Conservation (phyloP, 37 sponge, comb jelly and placozoan species). For the Cliona cf. orientalis region DNA sequence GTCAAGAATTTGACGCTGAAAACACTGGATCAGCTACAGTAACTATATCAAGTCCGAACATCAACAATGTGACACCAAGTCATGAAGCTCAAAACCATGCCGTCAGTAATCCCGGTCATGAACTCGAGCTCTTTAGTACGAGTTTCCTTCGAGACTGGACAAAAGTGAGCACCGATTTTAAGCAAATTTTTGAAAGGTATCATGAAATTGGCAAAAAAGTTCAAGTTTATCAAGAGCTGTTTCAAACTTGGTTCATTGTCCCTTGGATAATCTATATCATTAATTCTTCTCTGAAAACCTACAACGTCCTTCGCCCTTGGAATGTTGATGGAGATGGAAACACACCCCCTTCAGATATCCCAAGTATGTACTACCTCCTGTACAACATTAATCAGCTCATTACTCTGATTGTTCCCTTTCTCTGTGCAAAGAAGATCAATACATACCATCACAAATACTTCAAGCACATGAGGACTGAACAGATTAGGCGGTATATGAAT, state of each 20-base stretch:
- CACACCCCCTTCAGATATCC: neutral
- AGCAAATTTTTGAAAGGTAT: neutral
- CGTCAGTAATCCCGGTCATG: too few relatives aligned
- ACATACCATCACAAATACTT: conserved; percentile 10
- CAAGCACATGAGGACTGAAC: neutral
- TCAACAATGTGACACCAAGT: too few relatives aligned
- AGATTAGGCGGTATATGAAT: neutral
- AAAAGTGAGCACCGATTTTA: neutral
- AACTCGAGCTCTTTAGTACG: neutral
- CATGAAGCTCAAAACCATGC: neutral
- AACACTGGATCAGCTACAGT: too few relatives aligned
- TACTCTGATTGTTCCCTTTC: conserved; percentile 5
- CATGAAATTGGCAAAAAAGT: neutral
- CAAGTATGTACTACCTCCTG: conserved; percentile 13
- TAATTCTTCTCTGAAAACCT: neutral
- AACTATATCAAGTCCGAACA: too few relatives aligned
- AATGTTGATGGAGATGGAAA: neutral
- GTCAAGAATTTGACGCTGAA: too few relatives aligned
- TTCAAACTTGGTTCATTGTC: conserved; percentile 31
- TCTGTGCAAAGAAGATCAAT: conserved; percentile 24
- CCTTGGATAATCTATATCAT: conserved; percentile 31
- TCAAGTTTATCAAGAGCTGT: neutral
- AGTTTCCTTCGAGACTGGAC: neutral
- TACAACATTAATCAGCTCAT: conserved; percentile 24
- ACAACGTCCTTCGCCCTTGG: conserved; percentile 24